Conservation (phyloP, 1,140 invertebrate genomes). For the Drusus annulatus region DNA sequence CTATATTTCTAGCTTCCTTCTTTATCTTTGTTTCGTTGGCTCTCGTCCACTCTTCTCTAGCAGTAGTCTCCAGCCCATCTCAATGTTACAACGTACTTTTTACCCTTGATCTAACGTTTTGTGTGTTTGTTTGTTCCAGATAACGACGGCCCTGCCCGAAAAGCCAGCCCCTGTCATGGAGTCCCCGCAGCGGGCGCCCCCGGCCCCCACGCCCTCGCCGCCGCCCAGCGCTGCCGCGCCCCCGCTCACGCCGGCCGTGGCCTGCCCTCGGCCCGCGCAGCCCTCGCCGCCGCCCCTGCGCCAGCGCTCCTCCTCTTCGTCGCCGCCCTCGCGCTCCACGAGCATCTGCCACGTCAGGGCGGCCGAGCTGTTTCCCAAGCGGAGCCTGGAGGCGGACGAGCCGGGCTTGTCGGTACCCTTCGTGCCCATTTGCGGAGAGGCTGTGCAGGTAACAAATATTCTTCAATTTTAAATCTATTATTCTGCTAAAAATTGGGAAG, state of each 20-base stretch:
- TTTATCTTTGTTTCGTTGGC: no score
- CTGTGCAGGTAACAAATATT: conserved; percentile 64
- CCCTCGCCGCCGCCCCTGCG: not conserved
- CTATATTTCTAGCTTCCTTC: no score
- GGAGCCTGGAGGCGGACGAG: conserved; percentile 67
- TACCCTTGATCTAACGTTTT: not conserved
- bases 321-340: conserved; percentile 34
- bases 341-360: conserved; percentile 64
- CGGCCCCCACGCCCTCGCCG: not conserved
- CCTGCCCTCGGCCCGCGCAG: not conserved
- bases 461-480: no score
- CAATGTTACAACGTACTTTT: no score
- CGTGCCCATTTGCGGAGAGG: conserved; percentile 68
- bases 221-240: not conserved
- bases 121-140: not conserved
- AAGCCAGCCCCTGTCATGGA: conserved; percentile 7
- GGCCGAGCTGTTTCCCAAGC: conserved; percentile 66
- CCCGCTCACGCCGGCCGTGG: conserved; percentile 59
- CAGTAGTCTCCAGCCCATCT: no score
- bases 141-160: not conserved
- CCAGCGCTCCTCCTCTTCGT: conserved; percentile 33
- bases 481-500: no score
- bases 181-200: not conserved
- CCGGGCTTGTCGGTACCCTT: conserved; percentile 66
- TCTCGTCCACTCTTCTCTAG: no score